Conservation (phyloP, 2,797 vertebrate genomes). For the Thamnophis elegans region DNA sequence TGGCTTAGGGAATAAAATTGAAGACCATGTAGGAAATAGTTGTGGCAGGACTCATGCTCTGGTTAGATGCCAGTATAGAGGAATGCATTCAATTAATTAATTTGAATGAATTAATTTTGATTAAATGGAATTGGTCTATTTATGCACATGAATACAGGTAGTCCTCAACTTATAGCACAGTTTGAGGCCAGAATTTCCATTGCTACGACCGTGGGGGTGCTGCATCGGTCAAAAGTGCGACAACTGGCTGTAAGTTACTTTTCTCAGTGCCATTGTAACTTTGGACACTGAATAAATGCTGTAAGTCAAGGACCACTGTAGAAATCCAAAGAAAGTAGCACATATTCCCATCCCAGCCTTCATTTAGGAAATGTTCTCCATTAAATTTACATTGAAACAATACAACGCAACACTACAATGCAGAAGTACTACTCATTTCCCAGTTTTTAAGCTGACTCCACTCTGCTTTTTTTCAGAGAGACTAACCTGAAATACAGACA, state of each 20-base stretch:
- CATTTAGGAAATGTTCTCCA: neutral
- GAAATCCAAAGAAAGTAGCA: neutral
- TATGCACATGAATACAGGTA: neutral
- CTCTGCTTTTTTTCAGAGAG: conserved; percentile 72
- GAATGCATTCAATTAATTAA: neutral
- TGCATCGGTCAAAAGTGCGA: neutral
- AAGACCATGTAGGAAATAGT: neutral
- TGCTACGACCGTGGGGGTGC: neutral
- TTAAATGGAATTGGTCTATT: neutral
- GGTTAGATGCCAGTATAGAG: neutral
- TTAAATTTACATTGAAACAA: neutral
- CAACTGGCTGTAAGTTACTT: neutral
- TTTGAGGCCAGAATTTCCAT: neutral
- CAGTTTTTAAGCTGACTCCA: neutral
- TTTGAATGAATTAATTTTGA: neutral
- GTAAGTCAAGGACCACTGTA: neutral
- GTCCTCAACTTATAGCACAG: neutral
- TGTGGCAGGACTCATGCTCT: neutral
- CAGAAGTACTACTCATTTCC: neutral
- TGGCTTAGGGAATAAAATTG: neutral
- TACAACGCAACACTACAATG: neutral
- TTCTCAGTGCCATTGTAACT: neutral
- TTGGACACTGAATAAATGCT: neutral
- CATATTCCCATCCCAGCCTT: neutral
- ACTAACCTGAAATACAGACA: conserved; percentile 92